These are phyloP conservation scores for Nomada ferruginata DNA, from an alignment of 2,888 invertebrate genomes.

Conservation along the genomic window DNA sequence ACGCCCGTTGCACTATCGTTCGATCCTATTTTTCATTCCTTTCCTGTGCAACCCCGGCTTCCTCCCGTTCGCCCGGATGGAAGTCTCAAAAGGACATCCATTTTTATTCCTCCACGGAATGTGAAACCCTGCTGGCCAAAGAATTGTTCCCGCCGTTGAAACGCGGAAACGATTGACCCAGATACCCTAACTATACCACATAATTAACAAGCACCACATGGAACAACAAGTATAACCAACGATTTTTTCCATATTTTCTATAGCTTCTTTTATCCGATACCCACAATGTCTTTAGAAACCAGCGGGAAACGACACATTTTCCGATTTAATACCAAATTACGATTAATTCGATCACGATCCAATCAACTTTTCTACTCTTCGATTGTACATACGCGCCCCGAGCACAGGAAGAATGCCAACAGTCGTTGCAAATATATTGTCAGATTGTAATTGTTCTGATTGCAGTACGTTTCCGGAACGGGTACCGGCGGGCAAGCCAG, in stretches of 20 bases:
- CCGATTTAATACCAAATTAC: not conserved
- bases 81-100: not conserved
- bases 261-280: too few relatives aligned
- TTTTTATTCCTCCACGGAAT: not conserved
- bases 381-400: slow-evolving; percentile 23
- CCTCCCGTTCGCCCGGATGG: not conserved
- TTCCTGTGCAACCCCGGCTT: not conserved
- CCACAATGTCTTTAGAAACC: not conserved
- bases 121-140: not conserved
- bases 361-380: slow-evolving; percentile 4
- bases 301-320: not conserved
- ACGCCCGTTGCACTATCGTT: slow-evolving; percentile 13
- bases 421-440: slow-evolving; percentile 12
- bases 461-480: slow-evolving; percentile 80
- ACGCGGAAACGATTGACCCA: not conserved
- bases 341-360: slow-evolving; percentile 11
- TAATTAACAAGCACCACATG: not conserved
- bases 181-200: not conserved
- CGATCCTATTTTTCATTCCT: slow-evolving; percentile 39
- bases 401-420: not conserved
- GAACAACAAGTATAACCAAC: not conserved
- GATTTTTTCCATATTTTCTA: not conserved
- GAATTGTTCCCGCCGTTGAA: not conserved
- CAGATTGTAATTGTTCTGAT: slow-evolving; percentile 61
- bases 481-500: slow-evolving; percentile 78